A percentile compares a stretch with the other conserved stretches of the same genome.
These are phyloP conservation scores for Nasalis larvatus DNA, from an alignment of 2,113 vertebrate species.

Conservation along the genomic window DNA sequence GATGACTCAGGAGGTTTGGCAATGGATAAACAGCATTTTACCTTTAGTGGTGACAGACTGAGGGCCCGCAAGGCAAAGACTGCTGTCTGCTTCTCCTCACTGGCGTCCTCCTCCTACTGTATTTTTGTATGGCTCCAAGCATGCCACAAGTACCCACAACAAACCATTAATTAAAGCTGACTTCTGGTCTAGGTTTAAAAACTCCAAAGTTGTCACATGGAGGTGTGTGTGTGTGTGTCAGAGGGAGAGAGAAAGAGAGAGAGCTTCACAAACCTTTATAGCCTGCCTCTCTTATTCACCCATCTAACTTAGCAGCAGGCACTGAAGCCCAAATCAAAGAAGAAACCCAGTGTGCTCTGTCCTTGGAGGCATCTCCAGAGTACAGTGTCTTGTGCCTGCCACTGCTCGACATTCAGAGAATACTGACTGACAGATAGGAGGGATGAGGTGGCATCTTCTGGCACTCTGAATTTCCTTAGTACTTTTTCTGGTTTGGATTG, in stretches of 20 bases:
- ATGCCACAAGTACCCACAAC: background rate
- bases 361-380: background rate
- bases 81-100: conserved; percentile 32
- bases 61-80: conserved; percentile 37
- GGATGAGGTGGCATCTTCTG: background rate
- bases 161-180: conserved; percentile 33
- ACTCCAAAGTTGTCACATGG: background rate
- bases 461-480: background rate
- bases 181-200: background rate
- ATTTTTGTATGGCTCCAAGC: conserved; percentile 38
- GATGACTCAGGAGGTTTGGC: conserved; percentile 65
- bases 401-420: background rate
- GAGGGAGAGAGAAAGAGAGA: background rate
- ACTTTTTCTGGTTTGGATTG: background rate
- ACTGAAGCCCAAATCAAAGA: background rate
- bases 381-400: background rate
- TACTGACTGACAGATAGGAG: background rate
- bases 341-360: background rate
- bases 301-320: background rate
- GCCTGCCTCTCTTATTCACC: background rate
- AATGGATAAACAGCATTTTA: conserved; percentile 21
- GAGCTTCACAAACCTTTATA: background rate
- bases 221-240: background rate
- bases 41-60: conserved; percentile 27
- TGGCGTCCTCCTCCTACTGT: background rate